phyloP scores from a whole-genome alignment of 2,888 invertebrate species.

The Heteromurus nitidus region DNA sequence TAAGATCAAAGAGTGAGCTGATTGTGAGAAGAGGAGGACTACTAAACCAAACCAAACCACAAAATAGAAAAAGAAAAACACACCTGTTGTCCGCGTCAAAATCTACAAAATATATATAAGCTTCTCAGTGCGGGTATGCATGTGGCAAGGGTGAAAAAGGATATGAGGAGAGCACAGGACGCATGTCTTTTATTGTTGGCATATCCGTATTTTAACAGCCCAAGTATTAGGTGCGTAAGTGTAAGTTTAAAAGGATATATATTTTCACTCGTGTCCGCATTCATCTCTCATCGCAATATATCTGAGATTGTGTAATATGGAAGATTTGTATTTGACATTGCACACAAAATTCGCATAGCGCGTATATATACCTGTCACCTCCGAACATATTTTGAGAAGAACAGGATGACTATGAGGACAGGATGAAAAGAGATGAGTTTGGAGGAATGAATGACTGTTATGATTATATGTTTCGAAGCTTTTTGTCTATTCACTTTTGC shows the following conservation, averaged over 20 bases:
- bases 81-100: slow-evolving; percentile 38
- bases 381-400: too few species aligned
- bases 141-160: too few species aligned
- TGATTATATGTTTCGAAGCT: not conserved
- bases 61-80: slow-evolving; percentile 15
- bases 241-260: not conserved
- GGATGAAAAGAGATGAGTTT: not conserved
- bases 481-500: not conserved
- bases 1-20: not conserved
- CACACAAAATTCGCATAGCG: too few species aligned
- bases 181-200: not conserved
- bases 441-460: not conserved
- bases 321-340: too few species aligned
- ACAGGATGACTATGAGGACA: not conserved
- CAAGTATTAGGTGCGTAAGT: not conserved
- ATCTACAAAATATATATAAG: too few species aligned
- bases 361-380: too few species aligned
- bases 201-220: not conserved
- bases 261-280: too few species aligned
- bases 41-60: not conserved
- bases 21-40: not conserved
- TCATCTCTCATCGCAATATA: too few species aligned
- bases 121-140: too few species aligned
- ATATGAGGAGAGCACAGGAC: not conserved
- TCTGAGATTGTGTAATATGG: too few species aligned